A percentile compares a stretch with the other conserved stretches of the same genome.
phyloP scores from a whole-genome alignment of 2,888 invertebrate species.

The Julus scandinavius region DNA sequence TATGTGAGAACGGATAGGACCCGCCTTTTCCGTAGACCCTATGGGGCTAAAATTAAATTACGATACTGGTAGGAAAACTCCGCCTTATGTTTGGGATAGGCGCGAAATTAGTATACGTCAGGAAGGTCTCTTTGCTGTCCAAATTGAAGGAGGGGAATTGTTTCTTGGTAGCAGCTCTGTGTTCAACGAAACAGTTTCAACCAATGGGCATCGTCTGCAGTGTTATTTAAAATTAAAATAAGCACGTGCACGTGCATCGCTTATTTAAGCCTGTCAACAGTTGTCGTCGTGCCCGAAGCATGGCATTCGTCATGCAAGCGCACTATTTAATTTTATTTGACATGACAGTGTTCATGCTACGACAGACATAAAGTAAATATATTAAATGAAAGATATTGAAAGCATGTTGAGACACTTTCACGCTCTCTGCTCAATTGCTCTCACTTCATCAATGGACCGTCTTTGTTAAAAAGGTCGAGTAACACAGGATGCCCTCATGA shows the following conservation, averaged over 20 bases:
- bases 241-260: not conserved
- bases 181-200: not conserved
- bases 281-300: not conserved
- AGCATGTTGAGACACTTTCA: not conserved
- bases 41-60: not conserved
- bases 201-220: not conserved
- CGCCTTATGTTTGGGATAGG: constrained; percentile 26
- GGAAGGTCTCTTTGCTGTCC: not conserved
- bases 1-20: not conserved
- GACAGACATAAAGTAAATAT: not conserved
- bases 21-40: constrained; percentile 10
- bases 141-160: constrained; percentile 14
- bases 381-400: not conserved
- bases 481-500: not conserved
- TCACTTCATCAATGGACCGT: not conserved
- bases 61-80: not conserved
- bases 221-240: not conserved
- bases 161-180: not conserved
- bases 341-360: not conserved
- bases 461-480: not conserved
- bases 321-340: not conserved
- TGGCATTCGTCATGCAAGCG: constrained; percentile 5
- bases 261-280: not conserved
- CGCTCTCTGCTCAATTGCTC: not conserved
- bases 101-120: constrained; percentile 35